Conservation (phyloP, 2,888 invertebrate species). For the Melanotus villosus region DNA sequence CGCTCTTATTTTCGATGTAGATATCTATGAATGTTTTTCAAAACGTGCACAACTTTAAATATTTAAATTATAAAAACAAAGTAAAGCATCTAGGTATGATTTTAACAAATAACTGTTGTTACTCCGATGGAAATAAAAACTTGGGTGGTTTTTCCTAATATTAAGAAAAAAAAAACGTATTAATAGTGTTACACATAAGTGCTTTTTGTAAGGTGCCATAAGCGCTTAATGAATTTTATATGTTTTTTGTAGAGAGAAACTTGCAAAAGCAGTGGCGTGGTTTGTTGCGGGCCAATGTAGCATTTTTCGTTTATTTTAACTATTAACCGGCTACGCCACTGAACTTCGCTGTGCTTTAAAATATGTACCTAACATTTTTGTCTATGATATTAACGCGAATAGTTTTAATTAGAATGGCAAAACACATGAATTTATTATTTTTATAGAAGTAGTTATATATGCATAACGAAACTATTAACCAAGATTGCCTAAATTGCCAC, state of each 20-base stretch:
- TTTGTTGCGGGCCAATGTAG: neutral
- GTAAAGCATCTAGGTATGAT: too few species aligned
- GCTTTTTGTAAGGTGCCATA: slow-evolving; percentile 31
- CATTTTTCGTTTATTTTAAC: neutral
- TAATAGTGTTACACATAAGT: slow-evolving; percentile 20
- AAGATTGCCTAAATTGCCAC: slow-evolving; percentile 32
- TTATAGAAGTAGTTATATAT: slow-evolving; percentile 36
- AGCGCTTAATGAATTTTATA: slow-evolving; percentile 9
- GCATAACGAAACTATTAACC: slow-evolving; percentile 39
- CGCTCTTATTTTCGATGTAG: neutral
- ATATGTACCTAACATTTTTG: slow-evolving; percentile 16
- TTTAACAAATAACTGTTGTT: too few species aligned
- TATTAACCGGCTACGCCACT: slow-evolving; percentile 11
- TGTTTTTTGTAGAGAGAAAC: slow-evolving; percentile 6
- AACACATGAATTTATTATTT: slow-evolving; percentile 30
- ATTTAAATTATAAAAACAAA: too few species aligned
- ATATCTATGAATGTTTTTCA: neutral
- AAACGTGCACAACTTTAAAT: neutral
- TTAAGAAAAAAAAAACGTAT: too few species aligned
- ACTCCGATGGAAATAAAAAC: too few species aligned
- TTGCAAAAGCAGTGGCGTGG: neutral
- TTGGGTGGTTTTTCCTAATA: too few species aligned
- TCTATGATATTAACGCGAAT: slow-evolving; percentile 8
- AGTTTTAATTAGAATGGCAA: slow-evolving; percentile 13
- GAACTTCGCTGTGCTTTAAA: slow-evolving; percentile 30